Base-by-base conservation (phyloP, 2,888 invertebrate genomes). In the Panzeria rudis region DNA sequence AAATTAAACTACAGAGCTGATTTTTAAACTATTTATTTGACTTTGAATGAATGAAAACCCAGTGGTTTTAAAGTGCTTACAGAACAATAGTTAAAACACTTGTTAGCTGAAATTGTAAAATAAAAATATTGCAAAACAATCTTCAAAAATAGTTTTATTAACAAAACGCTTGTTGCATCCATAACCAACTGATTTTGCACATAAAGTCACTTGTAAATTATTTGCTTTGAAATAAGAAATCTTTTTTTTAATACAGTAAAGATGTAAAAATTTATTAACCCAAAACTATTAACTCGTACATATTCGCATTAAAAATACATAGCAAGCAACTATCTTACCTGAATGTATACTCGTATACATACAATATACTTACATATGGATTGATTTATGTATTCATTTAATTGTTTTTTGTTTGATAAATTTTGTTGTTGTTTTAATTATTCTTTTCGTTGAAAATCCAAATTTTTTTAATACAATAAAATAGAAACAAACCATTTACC, bases 131-230 rank as follows among this genome's bases (percentile, higher is more conserved):
- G n/a, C n/a, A n/a, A n/a, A n/a, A n/a, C n/a, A n/a, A n/a, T n/a
- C n/a, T n/a, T 25, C 1, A 15, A 68, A 61, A 32, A 44, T 66
- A 47, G 6, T 71, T 47, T 68, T 62, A 52, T 23, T 35, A 66
- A 54, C 1, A 29, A 76, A 66, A 23, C 4, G 83, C 77, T 69
- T 69, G 62, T 69, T 69, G 62, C 62, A 76, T 82, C 44, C 35
- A 44, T 47, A 72, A 35, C 56, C 83, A 71, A 69, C 50, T 66
- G 73, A 68, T 71, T 32, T 44, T 80, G 54, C 72, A 84, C 84
- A 13, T 44, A 52, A 76, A 71, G 62, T 66, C 80, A 80, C 80
- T 77, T 84, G 80, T 81, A 77, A 76, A 62, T 84, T 64, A 64
- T 32, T 56, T 56, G 75, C 83, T 83, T 75, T 38, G 25, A 56